These are phyloP conservation scores for Lepidotrigona ventralis DNA, from an alignment of 1,140 invertebrate genomes.

Conservation along the genomic window DNA sequence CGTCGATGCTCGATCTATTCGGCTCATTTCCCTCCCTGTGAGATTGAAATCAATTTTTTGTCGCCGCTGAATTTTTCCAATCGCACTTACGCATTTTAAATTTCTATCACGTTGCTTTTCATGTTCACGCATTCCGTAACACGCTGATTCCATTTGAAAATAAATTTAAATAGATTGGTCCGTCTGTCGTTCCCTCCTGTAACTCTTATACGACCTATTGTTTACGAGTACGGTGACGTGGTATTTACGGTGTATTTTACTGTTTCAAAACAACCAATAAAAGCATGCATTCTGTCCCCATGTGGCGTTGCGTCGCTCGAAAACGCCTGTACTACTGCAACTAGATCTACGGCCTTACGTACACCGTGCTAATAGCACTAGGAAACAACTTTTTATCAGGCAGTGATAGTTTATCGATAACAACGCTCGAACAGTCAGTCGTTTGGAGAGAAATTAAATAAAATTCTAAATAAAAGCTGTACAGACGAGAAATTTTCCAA, in stretches of 20 bases:
- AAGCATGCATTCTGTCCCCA: constrained; percentile 34
- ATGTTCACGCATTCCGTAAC: not conserved
- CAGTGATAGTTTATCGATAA: not conserved
- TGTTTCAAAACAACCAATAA: constrained; percentile 66
- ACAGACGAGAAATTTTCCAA: not conserved
- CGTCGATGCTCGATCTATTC: too few species aligned
- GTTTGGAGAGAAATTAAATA: not conserved
- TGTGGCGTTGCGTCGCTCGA: not conserved
- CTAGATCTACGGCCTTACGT: constrained; percentile 31
- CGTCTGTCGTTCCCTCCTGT: constrained; percentile 45
- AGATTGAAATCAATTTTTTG: constrained; percentile 1
- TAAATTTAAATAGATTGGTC: constrained; percentile 49
- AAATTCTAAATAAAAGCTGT: not conserved
- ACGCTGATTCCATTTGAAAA: not conserved
- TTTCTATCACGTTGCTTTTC: constrained; percentile 1
- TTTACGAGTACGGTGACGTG: constrained; percentile 53
- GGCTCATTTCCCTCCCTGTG: not conserved
- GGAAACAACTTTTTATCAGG: not conserved
- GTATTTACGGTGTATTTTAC: constrained; percentile 58
- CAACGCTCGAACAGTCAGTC: not conserved
- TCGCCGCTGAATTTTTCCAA: not conserved
- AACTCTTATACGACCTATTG: constrained; percentile 51
- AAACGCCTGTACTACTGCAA: constrained; percentile 39
- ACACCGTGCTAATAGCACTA: not conserved
- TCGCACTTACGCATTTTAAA: not conserved